These are phyloP conservation scores for Micropterix aruncella DNA, from an alignment of 2,888 invertebrate species.

Conservation along the genomic window DNA sequence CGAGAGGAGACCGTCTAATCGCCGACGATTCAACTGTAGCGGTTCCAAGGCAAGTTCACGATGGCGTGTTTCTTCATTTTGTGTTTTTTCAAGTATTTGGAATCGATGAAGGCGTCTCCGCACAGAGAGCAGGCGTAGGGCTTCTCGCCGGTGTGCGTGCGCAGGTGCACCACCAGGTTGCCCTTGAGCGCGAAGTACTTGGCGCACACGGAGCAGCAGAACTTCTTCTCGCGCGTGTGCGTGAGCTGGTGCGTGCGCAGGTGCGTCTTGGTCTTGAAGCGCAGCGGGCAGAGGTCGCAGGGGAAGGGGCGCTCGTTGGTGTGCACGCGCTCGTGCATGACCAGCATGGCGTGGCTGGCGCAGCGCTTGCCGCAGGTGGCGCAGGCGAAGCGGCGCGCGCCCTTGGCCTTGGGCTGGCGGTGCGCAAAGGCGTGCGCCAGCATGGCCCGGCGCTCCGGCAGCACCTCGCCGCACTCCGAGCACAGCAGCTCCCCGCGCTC, in stretches of 20 bases:
- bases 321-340: slow-evolving; percentile 37
- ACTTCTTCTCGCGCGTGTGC: slow-evolving; percentile 36
- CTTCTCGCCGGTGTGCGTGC: slow-evolving; percentile 36
- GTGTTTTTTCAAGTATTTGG: slow-evolving; percentile 37
- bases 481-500: slow-evolving; percentile 22
- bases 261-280: slow-evolving; percentile 37
- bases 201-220: slow-evolving; percentile 38
- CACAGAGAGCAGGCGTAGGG: slow-evolving; percentile 34
- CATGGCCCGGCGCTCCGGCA: slow-evolving; percentile 25
- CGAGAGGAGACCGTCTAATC: too few species aligned
- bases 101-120: slow-evolving; percentile 35
- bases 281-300: slow-evolving; percentile 28
- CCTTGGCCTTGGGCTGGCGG: slow-evolving; percentile 9
- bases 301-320: slow-evolving; percentile 35
- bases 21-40: slow-evolving; percentile 20
- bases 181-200: slow-evolving; percentile 38
- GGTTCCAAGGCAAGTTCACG: slow-evolving; percentile 30
- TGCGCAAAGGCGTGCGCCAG: slow-evolving; percentile 22
- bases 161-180: slow-evolving; percentile 32
- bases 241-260: slow-evolving; percentile 34
- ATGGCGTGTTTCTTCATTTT: slow-evolving; percentile 32
- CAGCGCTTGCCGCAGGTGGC: slow-evolving; percentile 30
- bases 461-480: slow-evolving; percentile 28
- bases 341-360: slow-evolving; percentile 33
- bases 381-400: slow-evolving; percentile 28